These are phyloP conservation scores for Rhyacophila brunnea DNA, from an alignment of 1,140 invertebrate genomes.

Conservation along the genomic window DNA sequence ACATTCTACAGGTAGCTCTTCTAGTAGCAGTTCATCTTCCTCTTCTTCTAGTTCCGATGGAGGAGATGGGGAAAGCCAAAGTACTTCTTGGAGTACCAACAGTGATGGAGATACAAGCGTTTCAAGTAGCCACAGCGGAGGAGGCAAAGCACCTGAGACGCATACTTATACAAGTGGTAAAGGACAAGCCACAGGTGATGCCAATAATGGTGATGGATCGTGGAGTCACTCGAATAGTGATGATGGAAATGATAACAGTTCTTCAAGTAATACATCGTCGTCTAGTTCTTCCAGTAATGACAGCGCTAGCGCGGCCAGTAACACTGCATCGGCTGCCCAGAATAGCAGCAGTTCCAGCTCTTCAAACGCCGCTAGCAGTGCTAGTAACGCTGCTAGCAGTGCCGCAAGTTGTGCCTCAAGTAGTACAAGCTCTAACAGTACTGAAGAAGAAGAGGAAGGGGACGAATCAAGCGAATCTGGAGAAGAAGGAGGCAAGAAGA, in stretches of 20 bases:
- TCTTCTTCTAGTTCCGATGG: neutral
- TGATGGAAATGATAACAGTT: neutral
- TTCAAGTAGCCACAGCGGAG: neutral
- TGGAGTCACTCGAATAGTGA: neutral
- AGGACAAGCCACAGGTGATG: neutral
- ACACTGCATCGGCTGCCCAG: neutral
- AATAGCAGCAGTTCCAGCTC: neutral
- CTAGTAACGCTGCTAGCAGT: neutral
- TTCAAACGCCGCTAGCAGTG: neutral
- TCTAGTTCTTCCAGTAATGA: neutral
- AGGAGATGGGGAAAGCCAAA: neutral
- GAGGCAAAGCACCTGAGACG: constrained; percentile 1
- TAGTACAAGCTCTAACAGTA: neutral
- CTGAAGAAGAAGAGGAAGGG: no score
- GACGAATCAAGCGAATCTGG: neutral
- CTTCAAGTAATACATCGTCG: neutral
- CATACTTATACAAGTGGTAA: neutral
- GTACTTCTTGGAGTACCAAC: neutral
- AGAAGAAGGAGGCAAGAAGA: no score
- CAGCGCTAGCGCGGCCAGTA: neutral
- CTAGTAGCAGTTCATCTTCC: no score
- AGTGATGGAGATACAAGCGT: neutral
- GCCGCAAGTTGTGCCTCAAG: neutral
- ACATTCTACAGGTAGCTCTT: neutral
- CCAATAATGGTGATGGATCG: neutral